Conservation (phyloP, 2,113 vertebrate genomes). For the Puffinus mauretanicus region DNA sequence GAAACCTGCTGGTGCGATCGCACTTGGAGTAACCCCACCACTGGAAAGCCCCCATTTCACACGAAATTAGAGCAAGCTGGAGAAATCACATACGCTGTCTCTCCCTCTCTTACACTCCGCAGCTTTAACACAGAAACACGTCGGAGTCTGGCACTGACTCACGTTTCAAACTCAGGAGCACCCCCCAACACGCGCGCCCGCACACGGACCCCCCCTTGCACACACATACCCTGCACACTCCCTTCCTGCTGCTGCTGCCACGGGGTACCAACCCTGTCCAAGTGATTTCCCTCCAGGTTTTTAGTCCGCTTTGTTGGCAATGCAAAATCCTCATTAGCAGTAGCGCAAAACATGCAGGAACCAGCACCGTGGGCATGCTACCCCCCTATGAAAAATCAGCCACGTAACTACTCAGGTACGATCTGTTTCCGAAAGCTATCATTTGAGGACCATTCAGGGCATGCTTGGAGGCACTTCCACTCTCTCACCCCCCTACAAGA, state of each 20-base stretch:
- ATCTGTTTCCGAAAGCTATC: not conserved
- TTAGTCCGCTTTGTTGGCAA: not conserved
- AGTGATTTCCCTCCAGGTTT: not conserved
- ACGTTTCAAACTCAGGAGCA: not conserved
- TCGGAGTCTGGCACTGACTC: not conserved
- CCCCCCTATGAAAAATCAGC: not conserved
- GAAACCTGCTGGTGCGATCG: not conserved
- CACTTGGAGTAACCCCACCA: not conserved
- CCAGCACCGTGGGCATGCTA: not conserved
- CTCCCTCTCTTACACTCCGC: not conserved
- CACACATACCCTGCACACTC: not conserved
- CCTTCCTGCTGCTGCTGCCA: not conserved
- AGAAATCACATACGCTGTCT: not conserved
- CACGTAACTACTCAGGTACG: not conserved
- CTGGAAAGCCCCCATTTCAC: not conserved
- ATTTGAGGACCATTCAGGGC: not conserved
- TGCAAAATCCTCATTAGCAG: not conserved
- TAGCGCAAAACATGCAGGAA: fast-evolving
- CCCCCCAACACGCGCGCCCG: fast-evolving
- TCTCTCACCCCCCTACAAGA: not conserved
- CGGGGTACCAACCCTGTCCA: not conserved
- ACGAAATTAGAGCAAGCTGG: not conserved
- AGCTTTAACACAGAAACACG: not conserved
- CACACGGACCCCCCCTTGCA: not conserved
- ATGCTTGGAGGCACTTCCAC: not conserved